phyloP scores from a whole-genome alignment of 2,888 invertebrate species.

The Conomelus anceps region DNA sequence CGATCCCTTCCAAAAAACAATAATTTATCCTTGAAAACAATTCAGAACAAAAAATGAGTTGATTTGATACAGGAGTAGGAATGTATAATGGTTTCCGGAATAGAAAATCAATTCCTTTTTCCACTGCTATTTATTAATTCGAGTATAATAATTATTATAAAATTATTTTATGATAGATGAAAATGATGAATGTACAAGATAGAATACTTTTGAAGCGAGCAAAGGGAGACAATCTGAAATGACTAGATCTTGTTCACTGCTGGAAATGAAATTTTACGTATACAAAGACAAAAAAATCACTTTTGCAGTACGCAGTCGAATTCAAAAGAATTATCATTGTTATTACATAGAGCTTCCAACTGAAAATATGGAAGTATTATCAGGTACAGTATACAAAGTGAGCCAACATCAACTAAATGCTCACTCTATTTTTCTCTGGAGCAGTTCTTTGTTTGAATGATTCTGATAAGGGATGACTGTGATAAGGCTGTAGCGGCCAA shows the following conservation, averaged over 20 bases:
- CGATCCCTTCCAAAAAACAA: too few species aligned
- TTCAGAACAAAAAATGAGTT: too few species aligned
- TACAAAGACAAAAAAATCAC: neutral
- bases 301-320: neutral
- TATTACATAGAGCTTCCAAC: neutral
- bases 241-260: neutral
- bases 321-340: neutral
- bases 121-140: too few species aligned
- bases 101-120: too few species aligned
- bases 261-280: neutral
- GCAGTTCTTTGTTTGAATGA: neutral
- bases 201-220: too few species aligned
- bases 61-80: too few species aligned
- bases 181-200: too few species aligned
- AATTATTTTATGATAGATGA: too few species aligned
- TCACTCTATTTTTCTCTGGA: neutral
- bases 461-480: neutral
- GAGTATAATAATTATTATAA: too few species aligned
- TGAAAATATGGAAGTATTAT: neutral
- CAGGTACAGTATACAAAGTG: neutral
- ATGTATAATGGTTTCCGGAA: too few species aligned
- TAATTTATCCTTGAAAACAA: too few species aligned
- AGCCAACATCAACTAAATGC: neutral
- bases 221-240: too few species aligned
- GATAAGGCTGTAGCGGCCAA: neutral